These are phyloP conservation scores for Sepioteuthis lessoniana DNA, from an alignment of 2,888 invertebrate genomes.

Conservation along the genomic window DNA sequence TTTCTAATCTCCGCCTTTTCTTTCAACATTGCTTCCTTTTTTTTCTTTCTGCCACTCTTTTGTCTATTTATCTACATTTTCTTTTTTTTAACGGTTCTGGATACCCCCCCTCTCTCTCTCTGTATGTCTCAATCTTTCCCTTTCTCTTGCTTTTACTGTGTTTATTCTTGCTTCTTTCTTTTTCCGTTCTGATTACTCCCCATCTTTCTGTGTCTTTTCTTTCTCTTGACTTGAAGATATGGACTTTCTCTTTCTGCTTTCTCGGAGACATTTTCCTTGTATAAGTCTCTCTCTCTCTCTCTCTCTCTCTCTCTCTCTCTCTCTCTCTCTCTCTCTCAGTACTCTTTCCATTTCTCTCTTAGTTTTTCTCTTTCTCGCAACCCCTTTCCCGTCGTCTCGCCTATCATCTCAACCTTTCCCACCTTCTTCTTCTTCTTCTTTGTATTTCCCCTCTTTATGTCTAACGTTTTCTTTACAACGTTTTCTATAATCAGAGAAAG, in stretches of 20 bases:
- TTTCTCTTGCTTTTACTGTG: background rate
- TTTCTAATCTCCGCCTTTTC: background rate
- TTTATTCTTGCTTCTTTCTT: background rate
- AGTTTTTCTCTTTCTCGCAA: background rate
- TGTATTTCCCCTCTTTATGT: background rate
- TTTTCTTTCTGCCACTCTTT: background rate
- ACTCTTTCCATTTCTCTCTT: background rate
- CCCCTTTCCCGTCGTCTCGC: background rate
- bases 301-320: background rate
- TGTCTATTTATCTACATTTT: background rate
- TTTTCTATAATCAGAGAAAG: background rate
- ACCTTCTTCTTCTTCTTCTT: background rate
- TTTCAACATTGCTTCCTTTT: background rate
- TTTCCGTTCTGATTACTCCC: background rate
- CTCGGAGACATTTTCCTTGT: background rate
- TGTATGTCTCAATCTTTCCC: too few species aligned
- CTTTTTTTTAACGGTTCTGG: background rate
- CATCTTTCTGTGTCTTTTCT: too few species aligned
- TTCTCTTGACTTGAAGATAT: too few species aligned
- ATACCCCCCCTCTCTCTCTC: too few species aligned
- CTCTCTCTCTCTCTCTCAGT: background rate
- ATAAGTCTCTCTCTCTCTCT: too few species aligned
- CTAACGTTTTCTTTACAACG: background rate
- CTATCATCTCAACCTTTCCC: background rate
- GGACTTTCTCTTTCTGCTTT: too few species aligned